Evolutionary conservation across 2,888 invertebrate species (phyloP), one percentile per base, ranked within the genome.

Genomic region (Catocala nupta): DNA sequence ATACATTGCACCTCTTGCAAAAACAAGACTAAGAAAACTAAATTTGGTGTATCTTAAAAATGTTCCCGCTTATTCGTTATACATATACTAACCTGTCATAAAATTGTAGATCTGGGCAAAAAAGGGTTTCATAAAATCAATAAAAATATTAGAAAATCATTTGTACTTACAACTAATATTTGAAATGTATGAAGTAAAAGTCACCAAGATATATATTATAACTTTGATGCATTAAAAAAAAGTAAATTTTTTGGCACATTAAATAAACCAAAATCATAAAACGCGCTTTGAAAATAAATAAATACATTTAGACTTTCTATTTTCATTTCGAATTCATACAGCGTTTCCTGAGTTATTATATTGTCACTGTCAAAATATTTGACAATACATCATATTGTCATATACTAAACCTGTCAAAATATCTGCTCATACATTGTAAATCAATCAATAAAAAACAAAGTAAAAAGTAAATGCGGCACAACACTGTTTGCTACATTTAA

Each of bases 141-240:
- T 52, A 58, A 54, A 60, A 49, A 43, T 57, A 59, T 76, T 45
- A 57, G 73, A 67, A 71, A 77, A 58, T 56, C 13, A 61, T 60
- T 67, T 67, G 67, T 65, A 71, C 75, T 71, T 75, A 68, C 7
- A 65, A 54, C 36, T 70, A 76, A 54, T 49, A 0, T 47, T 68
- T 72, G 71, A 71, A 81, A 75, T 75, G 71, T 70, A 60, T 13
- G 65, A 76, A 73, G 70, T 66, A 55, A 56, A 36, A 8, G 6
- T 39, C 36, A 39, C 36, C 42, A 55, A 49, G 48, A 55, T 34
- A 44, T 36, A 43, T 33, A 25, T 39, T 45, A 50, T 5, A 48
- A 52, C 51, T 47, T 55, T 50, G 34, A 11, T 11, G 12, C 34
- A 9, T 47, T 25, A 9, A 39, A 5, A 25, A 39, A 45, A 36